Evolutionary conservation across 2,113 vertebrate species (phyloP).

Genomic region (Esox niger): DNA sequence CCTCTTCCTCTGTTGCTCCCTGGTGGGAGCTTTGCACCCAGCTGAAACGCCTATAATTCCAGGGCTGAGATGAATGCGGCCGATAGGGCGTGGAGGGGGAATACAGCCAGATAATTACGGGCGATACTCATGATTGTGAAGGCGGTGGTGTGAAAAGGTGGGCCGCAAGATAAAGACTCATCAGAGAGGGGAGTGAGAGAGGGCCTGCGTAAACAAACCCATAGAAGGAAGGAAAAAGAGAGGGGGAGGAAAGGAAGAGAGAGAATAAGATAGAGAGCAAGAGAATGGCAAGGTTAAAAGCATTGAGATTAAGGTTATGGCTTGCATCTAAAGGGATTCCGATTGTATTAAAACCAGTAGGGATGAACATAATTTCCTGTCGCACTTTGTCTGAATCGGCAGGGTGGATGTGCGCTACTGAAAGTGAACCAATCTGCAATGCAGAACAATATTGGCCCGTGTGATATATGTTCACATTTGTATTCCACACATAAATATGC

Average conservation of each 20-base stretch:
- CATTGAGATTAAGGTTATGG: conserved; percentile 61
- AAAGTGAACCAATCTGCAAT: neutral
- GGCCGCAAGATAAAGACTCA: conserved; percentile 73
- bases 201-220: conserved; percentile 62
- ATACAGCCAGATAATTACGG: conserved; percentile 74
- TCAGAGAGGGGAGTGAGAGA: conserved; percentile 56
- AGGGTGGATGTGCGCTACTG: neutral
- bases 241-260: conserved; percentile 24
- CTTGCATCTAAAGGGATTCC: conserved; percentile 50
- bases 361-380: neutral
- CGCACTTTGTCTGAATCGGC: neutral
- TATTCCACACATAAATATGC: neutral
- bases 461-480: neutral
- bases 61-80: conserved; percentile 55
- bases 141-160: conserved; percentile 69
- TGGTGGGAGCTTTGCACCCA: conserved; percentile 53
- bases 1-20: conserved; percentile 35
- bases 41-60: conserved; percentile 68
- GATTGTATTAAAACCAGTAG: conserved; percentile 39
- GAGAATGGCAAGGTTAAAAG: conserved; percentile 65
- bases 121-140: conserved; percentile 69
- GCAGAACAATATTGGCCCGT: neutral
- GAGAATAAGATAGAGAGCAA: conserved; percentile 39
- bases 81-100: conserved; percentile 65
- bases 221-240: conserved; percentile 18